These are phyloP conservation scores for Ametastegia equiseti DNA, from an alignment of 2,888 invertebrate species.

Conservation along the genomic window DNA sequence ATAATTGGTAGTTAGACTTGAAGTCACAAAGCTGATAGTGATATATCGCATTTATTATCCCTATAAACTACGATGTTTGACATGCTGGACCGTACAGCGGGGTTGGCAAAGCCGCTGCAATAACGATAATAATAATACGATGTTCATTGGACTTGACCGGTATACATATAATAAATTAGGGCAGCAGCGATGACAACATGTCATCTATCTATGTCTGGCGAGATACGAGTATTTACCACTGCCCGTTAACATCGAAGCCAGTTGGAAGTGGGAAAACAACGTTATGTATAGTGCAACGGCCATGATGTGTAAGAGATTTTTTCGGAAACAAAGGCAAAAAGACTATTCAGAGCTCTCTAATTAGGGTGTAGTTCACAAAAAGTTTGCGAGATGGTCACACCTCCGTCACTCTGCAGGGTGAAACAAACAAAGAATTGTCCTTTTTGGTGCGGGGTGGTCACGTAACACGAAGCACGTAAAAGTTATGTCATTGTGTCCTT, in stretches of 20 bases:
- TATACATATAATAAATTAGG: slow-evolving; percentile 5
- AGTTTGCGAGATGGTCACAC: background rate
- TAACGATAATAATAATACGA: slow-evolving; percentile 11
- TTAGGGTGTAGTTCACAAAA: background rate
- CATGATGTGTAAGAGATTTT: background rate
- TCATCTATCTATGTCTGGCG: slow-evolving; percentile 22
- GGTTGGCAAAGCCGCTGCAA: slow-evolving; percentile 23
- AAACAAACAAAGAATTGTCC: background rate
- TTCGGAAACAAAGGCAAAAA: background rate
- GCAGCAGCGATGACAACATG: background rate
- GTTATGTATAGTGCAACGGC: background rate
- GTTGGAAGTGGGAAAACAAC: background rate
- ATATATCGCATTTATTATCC: background rate
- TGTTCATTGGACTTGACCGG: background rate
- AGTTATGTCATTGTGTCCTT: background rate
- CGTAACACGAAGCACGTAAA: background rate
- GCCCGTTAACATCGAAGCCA: background rate
- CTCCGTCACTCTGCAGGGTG: background rate
- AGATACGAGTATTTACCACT: slow-evolving; percentile 11
- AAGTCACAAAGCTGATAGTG: background rate
- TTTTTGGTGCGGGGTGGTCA: background rate
- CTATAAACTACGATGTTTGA: background rate
- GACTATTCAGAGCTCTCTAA: background rate
- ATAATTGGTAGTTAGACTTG: background rate
- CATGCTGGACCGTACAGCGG: background rate